These are phyloP conservation scores for Argyrosomus japonicus DNA, from an alignment of 2,113 vertebrate genomes.

Conservation along the genomic window DNA sequence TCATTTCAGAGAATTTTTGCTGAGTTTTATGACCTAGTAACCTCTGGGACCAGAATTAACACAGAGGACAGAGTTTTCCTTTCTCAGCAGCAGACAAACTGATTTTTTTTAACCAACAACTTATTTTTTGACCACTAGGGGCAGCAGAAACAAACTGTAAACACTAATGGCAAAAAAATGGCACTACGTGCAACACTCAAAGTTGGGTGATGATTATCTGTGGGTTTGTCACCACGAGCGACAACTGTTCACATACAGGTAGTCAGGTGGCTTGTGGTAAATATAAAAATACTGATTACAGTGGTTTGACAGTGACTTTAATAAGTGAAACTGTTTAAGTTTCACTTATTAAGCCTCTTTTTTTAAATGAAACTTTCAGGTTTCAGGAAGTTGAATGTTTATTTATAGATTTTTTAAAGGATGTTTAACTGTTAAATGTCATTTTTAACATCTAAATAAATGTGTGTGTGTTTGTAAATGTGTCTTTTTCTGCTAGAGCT, in stretches of 20 bases:
- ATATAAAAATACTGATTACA: not conserved
- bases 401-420: not conserved
- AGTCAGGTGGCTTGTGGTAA: not conserved
- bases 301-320: not conserved
- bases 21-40: slow-evolving; percentile 20
- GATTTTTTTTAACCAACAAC: not conserved
- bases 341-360: too few relatives aligned
- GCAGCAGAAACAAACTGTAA: not conserved
- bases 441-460: not conserved
- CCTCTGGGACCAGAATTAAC: slow-evolving; percentile 11
- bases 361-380: not conserved
- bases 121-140: not conserved
- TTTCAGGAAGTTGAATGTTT: not conserved
- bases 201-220: not conserved
- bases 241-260: not conserved
- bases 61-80: not conserved
- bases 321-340: too few relatives aligned
- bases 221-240: not conserved
- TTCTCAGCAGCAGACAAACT: too few relatives aligned
- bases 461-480: not conserved
- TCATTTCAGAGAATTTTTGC: slow-evolving; percentile 34
- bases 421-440: not conserved
- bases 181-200: not conserved
- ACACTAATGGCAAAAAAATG: not conserved
- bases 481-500: not conserved